Evolutionary conservation across 2,797 vertebrate genomes (phyloP).

Genomic region (Anniella stebbinsi): DNA sequence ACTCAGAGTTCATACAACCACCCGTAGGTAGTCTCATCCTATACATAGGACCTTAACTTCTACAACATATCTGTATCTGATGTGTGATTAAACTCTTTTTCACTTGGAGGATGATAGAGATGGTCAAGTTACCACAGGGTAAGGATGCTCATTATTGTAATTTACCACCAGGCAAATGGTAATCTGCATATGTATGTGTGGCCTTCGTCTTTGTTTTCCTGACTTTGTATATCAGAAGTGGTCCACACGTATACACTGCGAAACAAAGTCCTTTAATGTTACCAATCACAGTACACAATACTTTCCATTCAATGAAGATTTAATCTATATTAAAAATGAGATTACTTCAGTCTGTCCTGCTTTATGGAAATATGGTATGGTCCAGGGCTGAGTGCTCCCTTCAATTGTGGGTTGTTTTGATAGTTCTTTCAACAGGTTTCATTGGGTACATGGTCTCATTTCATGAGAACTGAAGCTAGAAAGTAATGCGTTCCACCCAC

Average conservation of each 20-base stretch:
- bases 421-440: neutral
- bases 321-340: neutral
- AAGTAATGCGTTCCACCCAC: constrained; percentile 8
- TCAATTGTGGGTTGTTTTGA: neutral
- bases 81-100: neutral
- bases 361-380: neutral
- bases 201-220: neutral
- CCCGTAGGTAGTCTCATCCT: neutral
- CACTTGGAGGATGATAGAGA: neutral
- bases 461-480: constrained; percentile 27
- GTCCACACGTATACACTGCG: rapidly evolving
- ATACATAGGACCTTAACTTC: neutral
- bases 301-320: neutral
- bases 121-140: neutral
- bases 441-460: constrained; percentile 3
- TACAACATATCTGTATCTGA: neutral
- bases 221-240: rapidly evolving
- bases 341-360: neutral
- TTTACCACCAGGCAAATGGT: neutral
- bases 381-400: neutral
- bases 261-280: neutral
- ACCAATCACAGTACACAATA: rapidly evolving
- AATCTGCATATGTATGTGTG: rapidly evolving
- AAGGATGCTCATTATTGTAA: neutral
- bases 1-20: neutral